phyloP scores from a whole-genome alignment of 2,113 vertebrate species.

The Orientallactaga bullata region DNA sequence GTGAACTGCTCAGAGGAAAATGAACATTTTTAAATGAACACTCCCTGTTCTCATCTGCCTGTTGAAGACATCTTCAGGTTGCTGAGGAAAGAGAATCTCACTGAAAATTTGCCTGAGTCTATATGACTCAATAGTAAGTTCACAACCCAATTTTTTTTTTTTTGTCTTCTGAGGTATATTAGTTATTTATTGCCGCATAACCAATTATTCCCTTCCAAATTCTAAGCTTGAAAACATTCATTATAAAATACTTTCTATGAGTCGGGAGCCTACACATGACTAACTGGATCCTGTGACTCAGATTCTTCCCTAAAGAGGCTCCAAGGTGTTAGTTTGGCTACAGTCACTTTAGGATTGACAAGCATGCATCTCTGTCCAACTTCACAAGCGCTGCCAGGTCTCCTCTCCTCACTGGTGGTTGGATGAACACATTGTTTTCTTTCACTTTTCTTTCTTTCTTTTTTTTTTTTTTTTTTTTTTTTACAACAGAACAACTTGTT shows the following conservation, averaged over 20 bases:
- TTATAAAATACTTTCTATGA: not conserved
- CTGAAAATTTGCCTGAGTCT: not conserved
- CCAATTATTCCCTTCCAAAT: not conserved
- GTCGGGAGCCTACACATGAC: not conserved
- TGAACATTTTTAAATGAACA: not conserved
- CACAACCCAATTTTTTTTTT: not conserved
- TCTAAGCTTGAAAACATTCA: not conserved
- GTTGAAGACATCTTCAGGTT: not conserved
- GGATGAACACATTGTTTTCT: not conserved
- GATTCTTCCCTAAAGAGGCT: not conserved
- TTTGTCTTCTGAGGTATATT: not conserved
- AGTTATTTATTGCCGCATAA: not conserved
- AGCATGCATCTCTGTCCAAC: not conserved
- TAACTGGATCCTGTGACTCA: not conserved
- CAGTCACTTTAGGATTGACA: not conserved
- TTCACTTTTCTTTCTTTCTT: not conserved
- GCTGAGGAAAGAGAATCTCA: not conserved
- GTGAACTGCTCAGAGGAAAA: slow-evolving; percentile 1
- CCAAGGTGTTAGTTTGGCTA: not conserved
- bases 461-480: too few relatives aligned
- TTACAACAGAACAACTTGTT: not conserved
- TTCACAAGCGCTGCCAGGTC: not conserved
- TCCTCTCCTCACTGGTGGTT: not conserved
- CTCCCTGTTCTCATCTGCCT: not conserved
- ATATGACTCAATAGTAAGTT: not conserved